phyloP scores from a whole-genome alignment of 2,797 vertebrate genomes.

The Miichthys miiuy region DNA sequence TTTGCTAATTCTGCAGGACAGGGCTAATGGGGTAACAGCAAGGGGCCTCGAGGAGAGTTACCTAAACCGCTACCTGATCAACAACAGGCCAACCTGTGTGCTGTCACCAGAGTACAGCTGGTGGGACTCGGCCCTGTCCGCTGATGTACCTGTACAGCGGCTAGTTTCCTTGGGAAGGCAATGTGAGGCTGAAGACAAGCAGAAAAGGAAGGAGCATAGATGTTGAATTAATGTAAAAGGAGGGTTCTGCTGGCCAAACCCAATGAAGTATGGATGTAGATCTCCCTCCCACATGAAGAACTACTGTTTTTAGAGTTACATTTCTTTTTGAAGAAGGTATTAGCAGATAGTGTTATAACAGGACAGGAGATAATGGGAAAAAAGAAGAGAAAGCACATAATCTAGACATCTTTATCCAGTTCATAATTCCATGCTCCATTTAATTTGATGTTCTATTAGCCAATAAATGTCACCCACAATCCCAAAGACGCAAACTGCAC shows the following conservation, averaged over 20 bases:
- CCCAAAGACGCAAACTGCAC: slow-evolving; percentile 26
- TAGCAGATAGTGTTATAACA: not conserved
- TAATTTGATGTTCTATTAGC: slow-evolving; percentile 16
- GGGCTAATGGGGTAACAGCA: slow-evolving; percentile 66
- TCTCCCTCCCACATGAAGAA: slow-evolving; percentile 3
- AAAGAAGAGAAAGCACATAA: slow-evolving; percentile 7
- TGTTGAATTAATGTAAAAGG: slow-evolving; percentile 49
- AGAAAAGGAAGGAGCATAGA: slow-evolving; percentile 45
- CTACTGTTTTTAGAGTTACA: not conserved
- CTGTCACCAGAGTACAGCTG: slow-evolving; percentile 89
- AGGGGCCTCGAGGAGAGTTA: slow-evolving; percentile 83
- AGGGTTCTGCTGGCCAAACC: slow-evolving; percentile 12
- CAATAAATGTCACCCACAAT: slow-evolving; percentile 30
- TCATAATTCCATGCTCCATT: not conserved
- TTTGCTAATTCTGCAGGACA: slow-evolving; percentile 79
- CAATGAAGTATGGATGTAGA: not conserved
- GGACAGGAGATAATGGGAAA: slow-evolving; percentile 1
- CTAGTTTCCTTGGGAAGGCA: slow-evolving; percentile 81
- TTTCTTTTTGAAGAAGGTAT: slow-evolving; percentile 6
- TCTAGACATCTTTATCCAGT: slow-evolving; percentile 14
- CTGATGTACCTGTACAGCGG: slow-evolving; percentile 72
- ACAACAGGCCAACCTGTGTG: slow-evolving; percentile 81
- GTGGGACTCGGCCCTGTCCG: slow-evolving; percentile 76
- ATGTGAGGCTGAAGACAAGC: slow-evolving; percentile 57
- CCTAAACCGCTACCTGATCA: slow-evolving; percentile 85